Base-by-base conservation (phyloP, 2,797 vertebrate genomes). In the Hippoglossus hippoglossus region DNA sequence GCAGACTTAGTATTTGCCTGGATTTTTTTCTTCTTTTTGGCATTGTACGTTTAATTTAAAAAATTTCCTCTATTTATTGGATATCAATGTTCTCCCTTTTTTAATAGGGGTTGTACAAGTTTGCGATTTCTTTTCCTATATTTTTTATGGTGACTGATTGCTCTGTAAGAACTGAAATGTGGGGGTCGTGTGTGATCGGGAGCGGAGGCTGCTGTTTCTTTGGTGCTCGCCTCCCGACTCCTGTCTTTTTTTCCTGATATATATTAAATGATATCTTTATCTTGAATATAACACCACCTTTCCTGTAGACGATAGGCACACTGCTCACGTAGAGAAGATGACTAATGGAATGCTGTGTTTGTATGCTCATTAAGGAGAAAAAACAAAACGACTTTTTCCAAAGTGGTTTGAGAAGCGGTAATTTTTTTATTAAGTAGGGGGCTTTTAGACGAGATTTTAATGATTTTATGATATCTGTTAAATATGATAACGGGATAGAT, bases 41-140 rank as follows among this genome's bases (percentile, higher is more conserved):
- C 83, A 87, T 91, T 94, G 92, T 94, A 94, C 86, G 92, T 89
- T 92, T 93, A 91, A 93, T 93, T 93, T 93, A 92, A 93, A 90
- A 88, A 86, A 82, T 91, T 92, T 92, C 72, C 80, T 93, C 90
- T 96, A 95, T 96, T 96, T 96, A 95, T 96, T 95, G 91, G 90
- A 92, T 93, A 91, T 91, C 71, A 84, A 90, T 87, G 86, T 91
- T 94, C 82, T 91, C 90, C 85, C 84, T 79, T 84, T 87, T 91
- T 90, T 91, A 73, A 67, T 86, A 84, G 69, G 90, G 82, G 79
- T 87, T 92, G 84, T 94, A 90, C 81, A 89, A 89, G 77, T 86
- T 92, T 85, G 83, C 73, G 28, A 67, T 79, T 44, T 55, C 73
- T 56, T 67, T 80, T 72, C 44, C 44, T 5, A 46, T 65, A 28